phyloP scores from a whole-genome alignment of 2,888 invertebrate species.

The Pyrrhia umbra region DNA sequence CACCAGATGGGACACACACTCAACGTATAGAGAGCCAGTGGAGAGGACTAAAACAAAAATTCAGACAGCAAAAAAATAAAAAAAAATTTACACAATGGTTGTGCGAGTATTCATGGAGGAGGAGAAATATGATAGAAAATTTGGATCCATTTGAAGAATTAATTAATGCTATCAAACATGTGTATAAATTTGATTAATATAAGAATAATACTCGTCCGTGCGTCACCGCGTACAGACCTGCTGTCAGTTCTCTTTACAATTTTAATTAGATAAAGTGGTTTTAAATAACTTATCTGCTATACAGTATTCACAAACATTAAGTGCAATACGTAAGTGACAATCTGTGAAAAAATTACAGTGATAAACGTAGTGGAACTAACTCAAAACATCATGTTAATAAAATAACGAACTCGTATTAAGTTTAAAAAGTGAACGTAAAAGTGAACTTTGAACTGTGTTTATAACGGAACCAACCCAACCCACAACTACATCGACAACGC shows the following conservation, averaged over 20 bases:
- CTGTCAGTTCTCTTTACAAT: too few relatives aligned
- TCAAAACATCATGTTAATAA: neutral
- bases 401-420: neutral
- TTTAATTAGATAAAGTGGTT: too few relatives aligned
- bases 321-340: neutral
- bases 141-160: neutral
- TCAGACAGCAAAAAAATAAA: neutral
- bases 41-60: neutral
- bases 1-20: slow-evolving; percentile 6
- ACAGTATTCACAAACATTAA: too few relatives aligned
- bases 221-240: too few relatives aligned
- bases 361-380: neutral
- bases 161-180: neutral
- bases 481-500: too few relatives aligned
- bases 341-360: neutral
- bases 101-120: neutral
- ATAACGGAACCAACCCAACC: too few relatives aligned
- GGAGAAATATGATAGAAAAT: neutral
- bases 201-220: neutral
- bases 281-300: too few relatives aligned
- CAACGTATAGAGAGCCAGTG: slow-evolving; percentile 8
- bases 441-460: slow-evolving; percentile 1
- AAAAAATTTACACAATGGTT: neutral
- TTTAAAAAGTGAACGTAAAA: neutral
- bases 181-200: neutral